Conservation (phyloP, 2,797 vertebrate species). For the Tachyglossus aculeatus region DNA sequence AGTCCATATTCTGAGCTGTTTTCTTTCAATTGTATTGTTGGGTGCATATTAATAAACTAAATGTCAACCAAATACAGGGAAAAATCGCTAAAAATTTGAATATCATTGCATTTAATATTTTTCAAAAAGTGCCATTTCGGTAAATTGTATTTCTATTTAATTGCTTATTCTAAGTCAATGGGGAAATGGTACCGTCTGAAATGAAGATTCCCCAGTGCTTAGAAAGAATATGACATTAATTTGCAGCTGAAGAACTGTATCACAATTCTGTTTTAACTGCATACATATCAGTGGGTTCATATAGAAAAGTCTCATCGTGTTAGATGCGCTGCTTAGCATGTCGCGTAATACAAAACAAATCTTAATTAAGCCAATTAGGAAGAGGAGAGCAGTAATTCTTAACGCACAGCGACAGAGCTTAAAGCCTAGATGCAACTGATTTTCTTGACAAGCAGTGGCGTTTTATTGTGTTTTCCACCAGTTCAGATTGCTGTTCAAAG, state of each 20-base stretch:
- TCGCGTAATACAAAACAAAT: conserved; percentile 61
- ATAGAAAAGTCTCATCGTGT: conserved; percentile 60
- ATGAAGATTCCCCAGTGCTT: conserved; percentile 73
- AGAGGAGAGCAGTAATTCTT: conserved; percentile 40
- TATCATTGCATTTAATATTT: conserved; percentile 82
- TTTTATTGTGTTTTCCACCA: no score
- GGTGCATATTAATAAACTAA: conserved; percentile 90
- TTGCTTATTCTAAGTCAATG: conserved; percentile 80
- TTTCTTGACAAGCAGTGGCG: background rate
- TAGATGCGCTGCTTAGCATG: conserved; percentile 63
- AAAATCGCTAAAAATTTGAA: conserved; percentile 78
- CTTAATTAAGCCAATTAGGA: conserved; percentile 62
- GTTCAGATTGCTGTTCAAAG: no score
- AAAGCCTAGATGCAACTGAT: conserved; percentile 21
- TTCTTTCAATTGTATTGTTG: conserved; percentile 85
- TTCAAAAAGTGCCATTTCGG: conserved; percentile 78
- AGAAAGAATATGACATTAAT: conserved; percentile 75
- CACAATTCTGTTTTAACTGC: conserved; percentile 64
- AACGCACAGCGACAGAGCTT: conserved; percentile 32
- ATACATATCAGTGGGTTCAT: conserved; percentile 62
- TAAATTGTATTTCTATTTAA: conserved; percentile 80
- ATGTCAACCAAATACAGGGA: conserved; percentile 81
- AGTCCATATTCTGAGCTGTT: conserved; percentile 86
- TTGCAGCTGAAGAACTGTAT: conserved; percentile 68
- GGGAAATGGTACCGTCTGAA: conserved; percentile 80